phyloP scores from a whole-genome alignment of 2,888 invertebrate species.

The Leistus spinibarbis region DNA sequence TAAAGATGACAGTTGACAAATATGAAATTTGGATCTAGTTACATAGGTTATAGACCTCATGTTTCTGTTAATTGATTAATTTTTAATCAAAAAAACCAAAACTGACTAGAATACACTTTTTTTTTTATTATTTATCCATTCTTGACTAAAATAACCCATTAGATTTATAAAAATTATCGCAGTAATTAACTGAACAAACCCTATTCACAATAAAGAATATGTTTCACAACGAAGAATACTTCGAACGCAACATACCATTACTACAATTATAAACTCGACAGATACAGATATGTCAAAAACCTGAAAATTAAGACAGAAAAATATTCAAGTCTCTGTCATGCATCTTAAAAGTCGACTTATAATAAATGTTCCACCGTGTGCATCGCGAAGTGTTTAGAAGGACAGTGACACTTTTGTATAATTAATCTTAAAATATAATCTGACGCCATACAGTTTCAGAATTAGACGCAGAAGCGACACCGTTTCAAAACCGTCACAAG shows the following conservation, averaged over 20 bases:
- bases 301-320: neutral
- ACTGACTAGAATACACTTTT: no score
- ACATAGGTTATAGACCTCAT: neutral
- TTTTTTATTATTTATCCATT: no score
- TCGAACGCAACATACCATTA: no score
- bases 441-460: conserved; percentile 10
- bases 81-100: neutral
- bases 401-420: conserved; percentile 4
- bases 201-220: no score
- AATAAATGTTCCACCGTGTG: neutral
- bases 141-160: no score
- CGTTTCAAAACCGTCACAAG: neutral
- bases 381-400: neutral
- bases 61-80: neutral
- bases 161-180: no score
- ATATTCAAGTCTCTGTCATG: neutral
- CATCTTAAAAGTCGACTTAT: neutral
- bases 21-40: neutral
- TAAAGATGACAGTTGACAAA: neutral
- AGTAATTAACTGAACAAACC: no score
- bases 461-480: neutral
- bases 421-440: conserved; percentile 20
- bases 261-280: neutral
- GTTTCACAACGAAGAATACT: no score
- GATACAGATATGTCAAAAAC: neutral